Base-by-base conservation (phyloP, 2,888 invertebrate genomes). In the Leucophenga maculata region DNA sequence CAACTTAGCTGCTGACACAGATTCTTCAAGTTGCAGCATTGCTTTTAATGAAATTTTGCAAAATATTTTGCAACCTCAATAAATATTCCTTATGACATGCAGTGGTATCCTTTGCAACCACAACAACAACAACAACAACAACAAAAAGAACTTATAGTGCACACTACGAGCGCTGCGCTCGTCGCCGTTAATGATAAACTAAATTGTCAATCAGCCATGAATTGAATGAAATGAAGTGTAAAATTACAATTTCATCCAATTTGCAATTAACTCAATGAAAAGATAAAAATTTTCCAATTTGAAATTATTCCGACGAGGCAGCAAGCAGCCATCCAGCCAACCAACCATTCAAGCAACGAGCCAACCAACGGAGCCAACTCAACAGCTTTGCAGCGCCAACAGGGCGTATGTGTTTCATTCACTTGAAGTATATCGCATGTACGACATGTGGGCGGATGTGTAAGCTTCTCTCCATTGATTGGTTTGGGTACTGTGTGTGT, bases 201-300 rank as follows among this genome's bases (percentile, higher is more conserved):
- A 81, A 86, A 86, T 86, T 85, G 82, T 82, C 86, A 86, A 85
- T 85, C 86, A 87, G 83, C 83, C 87, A 84, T 82, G 84, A 87
- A 87, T 83, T 86, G 83, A 76, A 82, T 76, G 77, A 85, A 85
- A 83, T 83, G 82, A 87, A 84, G 86, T 85, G 86, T 84, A 86
- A 87, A 87, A 87, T 87, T 87, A 84, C 85, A 86, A 86, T 86
- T 87, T 87, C 82, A 86, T 83, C 85, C 82, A 84, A 86, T 84
- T 86, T 86, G 84, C 86, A 86, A 86, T 85, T 86, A 86, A 86
- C 83, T 82, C 85, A 80, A 82, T 80, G 82, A 79, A 80, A 82
- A 80, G 82, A 79, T 77, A 76, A 72, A 75, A 75, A 74, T 76
- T 76, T 73, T 69, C 71, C 80, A 78, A 80, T 83, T 83, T 83